Base-by-base conservation (phyloP, 2,797 vertebrate species). In the Eulemur albifrons region DNA sequence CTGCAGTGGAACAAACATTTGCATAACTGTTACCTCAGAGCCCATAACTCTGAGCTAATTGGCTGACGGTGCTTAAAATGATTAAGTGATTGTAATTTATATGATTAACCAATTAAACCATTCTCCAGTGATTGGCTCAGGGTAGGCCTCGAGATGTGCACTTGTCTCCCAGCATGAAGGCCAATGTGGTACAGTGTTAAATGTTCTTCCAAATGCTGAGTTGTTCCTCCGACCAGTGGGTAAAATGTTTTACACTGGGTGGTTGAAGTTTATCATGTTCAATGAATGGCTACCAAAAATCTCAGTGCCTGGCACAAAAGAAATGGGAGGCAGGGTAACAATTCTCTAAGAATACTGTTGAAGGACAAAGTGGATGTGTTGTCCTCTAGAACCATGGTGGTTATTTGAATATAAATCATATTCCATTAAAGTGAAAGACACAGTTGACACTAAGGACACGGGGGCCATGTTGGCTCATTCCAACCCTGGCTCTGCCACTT, bases 71-170 rank as follows among this genome's bases (percentile, higher is more conserved):
- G 98, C 99, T 99, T 99, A 99, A 99, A 98, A 99, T 99, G 99
- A 99, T 99, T 99, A 99, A 99, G 98, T 99, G 99, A 98, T 98
- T 98, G 98, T 99, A 99, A 99, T 99, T 99, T 98, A 98, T 99
- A 98, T 99, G 98, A 99, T 99, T 99, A 99, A 99, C 99, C 99
- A 99, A 99, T 99, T 99, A 99, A 99, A 98, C 97, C 98, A 92
- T 98, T 98, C 98, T 99, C 98, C 88, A 97, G 98, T 94, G 98
- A 98, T 97, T 98, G 98, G 98, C 97, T 96, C 96, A 88, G 96
- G 97, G 97, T 98, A 97, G 97, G 97, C 96, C 97, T 97, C 21
- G 88, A 97, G 98, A 98, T 98, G 90, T 4, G 40, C 88, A 72
- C 97, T 97, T 98, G 97, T 98, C 98, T 98, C 98, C 97, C 98